Base-by-base conservation (phyloP, 2,888 invertebrate species). In the Agrotis clavis region DNA sequence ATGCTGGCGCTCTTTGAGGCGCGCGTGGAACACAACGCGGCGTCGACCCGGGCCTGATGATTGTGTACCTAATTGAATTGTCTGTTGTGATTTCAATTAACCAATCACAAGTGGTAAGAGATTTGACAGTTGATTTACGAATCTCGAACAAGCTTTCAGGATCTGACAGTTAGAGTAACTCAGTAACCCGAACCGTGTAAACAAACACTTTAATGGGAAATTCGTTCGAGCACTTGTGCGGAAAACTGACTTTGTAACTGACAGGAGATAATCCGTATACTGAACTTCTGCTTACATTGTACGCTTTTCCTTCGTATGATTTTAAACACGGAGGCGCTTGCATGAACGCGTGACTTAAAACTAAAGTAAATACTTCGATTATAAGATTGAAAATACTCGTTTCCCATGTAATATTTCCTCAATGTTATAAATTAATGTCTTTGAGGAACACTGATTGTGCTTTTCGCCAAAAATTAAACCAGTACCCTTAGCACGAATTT, bases 1-100 rank as follows among this genome's bases (percentile, higher is more conserved):
- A n/a, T n/a, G n/a, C n/a, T n/a, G n/a, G n/a, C n/a, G n/a, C n/a
- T n/a, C n/a, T n/a, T n/a, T n/a, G n/a, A n/a, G n/a, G n/a, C n/a
- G n/a, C n/a, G n/a, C n/a, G n/a, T n/a, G n/a, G n/a, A n/a, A n/a
- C n/a, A n/a, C n/a, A n/a, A n/a, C n/a, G n/a, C n/a, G n/a, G n/a
- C n/a, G n/a, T n/a, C n/a, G n/a, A n/a, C n/a, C n/a, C n/a, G n/a
- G n/a, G n/a, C n/a, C n/a, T n/a, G n/a, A n/a, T 35, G 4, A 19
- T 14, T 61, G 18, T 21, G 41, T 30, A 16, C 21, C 13, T 9
- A 54, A 77, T 54, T 77, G 18, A 25, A 41, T 41, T 19, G 18
- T 56, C 21, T 30, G 13, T 21, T 50, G 18, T 47, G 45, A 57
- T 57, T 71, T 71, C 14, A 71, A 51, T 51, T 51, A 79, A 35